These are phyloP conservation scores for Epinephelus cyanopodus DNA, from an alignment of 2,113 vertebrate genomes.

Conservation along the genomic window DNA sequence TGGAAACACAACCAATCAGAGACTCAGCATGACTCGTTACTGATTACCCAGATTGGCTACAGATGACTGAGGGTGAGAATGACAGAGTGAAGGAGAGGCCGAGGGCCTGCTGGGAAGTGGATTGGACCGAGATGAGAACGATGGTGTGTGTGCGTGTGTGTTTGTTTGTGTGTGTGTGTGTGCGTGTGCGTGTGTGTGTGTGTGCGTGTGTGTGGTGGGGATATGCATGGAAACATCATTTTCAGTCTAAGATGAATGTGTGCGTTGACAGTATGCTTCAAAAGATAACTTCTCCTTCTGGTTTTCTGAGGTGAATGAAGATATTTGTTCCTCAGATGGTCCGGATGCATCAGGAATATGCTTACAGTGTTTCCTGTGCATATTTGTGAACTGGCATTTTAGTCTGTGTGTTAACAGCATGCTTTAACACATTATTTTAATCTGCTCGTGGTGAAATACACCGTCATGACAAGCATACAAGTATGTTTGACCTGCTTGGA, in stretches of 20 bases:
- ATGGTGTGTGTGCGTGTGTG: neutral
- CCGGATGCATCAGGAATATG: no score
- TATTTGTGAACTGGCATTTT: no score
- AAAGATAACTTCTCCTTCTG: no score
- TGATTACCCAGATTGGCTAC: constrained; percentile 24
- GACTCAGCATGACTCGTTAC: constrained; percentile 8
- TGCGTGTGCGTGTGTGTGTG: no score
- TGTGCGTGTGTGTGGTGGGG: no score
- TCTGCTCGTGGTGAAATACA: neutral
- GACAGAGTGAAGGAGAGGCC: no score
- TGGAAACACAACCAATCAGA: constrained; percentile 1
- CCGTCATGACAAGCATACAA: neutral
- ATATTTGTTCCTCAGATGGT: no score
- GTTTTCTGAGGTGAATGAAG: no score
- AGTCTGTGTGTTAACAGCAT: neutral
- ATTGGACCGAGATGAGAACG: neutral
- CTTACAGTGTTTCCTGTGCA: neutral
- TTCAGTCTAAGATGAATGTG: no score
- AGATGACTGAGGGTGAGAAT: neutral
- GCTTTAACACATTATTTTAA: neutral
- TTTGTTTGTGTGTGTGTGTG: no score
- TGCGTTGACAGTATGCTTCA: no score
- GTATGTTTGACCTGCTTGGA: neutral
- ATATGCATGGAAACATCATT: no score
- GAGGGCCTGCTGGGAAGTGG: constrained; percentile 8